These are phyloP conservation scores for Ascaphus truei DNA, from an alignment of 2,113 vertebrate species.

Conservation along the genomic window DNA sequence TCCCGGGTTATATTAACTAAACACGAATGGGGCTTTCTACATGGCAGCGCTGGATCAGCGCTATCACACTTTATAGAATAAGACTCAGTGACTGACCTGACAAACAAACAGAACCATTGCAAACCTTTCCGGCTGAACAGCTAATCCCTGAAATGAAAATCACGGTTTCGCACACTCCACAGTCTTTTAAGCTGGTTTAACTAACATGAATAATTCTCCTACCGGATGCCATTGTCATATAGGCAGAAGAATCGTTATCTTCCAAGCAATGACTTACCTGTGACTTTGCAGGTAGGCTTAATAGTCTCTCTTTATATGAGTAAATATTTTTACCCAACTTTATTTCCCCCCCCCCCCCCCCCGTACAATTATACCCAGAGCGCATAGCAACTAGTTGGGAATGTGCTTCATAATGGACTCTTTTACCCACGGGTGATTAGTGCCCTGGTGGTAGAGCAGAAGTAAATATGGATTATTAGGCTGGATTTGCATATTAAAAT, in stretches of 20 bases:
- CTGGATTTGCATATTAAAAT: slow-evolving; percentile 70
- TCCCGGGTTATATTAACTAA: too few species aligned
- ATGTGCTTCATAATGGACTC: not conserved
- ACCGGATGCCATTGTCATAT: not conserved
- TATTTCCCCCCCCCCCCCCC: too few species aligned
- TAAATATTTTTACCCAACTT: slow-evolving; percentile 3
- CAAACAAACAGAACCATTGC: not conserved
- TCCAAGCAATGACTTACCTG: not conserved
- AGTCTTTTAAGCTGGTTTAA: not conserved
- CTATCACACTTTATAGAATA: too few species aligned
- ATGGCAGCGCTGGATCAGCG: too few species aligned
- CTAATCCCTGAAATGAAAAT: not conserved
- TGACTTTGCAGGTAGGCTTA: slow-evolving; percentile 8
- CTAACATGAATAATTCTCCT: not conserved
- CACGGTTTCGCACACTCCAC: not conserved
- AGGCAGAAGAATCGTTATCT: not conserved
- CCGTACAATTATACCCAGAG: not conserved
- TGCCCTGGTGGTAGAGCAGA: slow-evolving; percentile 57
- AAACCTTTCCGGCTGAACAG: not conserved
- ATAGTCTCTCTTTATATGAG: not conserved
- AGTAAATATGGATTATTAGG: slow-evolving; percentile 67
- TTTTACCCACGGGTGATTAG: slow-evolving; percentile 46
- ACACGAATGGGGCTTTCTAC: too few species aligned
- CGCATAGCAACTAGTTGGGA: not conserved
- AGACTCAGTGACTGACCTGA: too few species aligned